phyloP scores from a whole-genome alignment of 2,888 invertebrate genomes.

The Trichogramma dendrolimi region DNA sequence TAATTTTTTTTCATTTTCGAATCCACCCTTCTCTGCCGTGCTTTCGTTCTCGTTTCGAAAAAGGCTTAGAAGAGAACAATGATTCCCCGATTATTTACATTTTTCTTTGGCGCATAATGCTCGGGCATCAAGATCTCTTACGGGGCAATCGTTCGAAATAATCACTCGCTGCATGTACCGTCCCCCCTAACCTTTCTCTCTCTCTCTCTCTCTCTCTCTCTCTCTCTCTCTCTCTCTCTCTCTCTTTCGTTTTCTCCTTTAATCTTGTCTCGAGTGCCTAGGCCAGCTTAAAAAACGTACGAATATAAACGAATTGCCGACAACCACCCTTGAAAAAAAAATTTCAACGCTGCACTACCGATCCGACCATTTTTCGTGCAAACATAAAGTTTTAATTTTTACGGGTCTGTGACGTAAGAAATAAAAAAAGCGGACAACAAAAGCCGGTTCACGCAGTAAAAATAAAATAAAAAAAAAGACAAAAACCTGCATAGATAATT shows the following conservation, averaged over 20 bases:
- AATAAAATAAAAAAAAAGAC: neutral
- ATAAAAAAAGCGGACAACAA: too few species aligned
- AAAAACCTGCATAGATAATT: conserved; percentile 23
- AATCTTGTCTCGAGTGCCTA: too few species aligned
- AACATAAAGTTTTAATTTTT: too few species aligned
- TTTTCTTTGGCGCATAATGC: neutral
- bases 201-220: neutral
- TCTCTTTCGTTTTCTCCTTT: too few species aligned
- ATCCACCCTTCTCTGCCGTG: too few species aligned
- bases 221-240: neutral
- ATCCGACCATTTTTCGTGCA: too few species aligned
- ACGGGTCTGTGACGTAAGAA: too few species aligned
- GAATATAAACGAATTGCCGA: conserved; percentile 16
- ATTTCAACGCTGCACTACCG: too few species aligned
- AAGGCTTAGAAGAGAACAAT: too few species aligned
- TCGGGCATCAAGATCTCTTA: neutral
- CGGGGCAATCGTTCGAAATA: conserved; percentile 5
- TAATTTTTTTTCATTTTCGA: too few species aligned
- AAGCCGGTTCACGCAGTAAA: neutral
- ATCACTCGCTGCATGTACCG: neutral
- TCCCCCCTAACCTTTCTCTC: neutral
- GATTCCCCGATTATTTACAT: neutral
- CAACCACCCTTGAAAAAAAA: neutral
- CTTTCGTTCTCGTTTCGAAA: too few species aligned
- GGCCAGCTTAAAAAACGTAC: too few species aligned